These are phyloP conservation scores for Barnardius zonarius DNA, from an alignment of 2,113 vertebrate genomes.

Conservation along the genomic window DNA sequence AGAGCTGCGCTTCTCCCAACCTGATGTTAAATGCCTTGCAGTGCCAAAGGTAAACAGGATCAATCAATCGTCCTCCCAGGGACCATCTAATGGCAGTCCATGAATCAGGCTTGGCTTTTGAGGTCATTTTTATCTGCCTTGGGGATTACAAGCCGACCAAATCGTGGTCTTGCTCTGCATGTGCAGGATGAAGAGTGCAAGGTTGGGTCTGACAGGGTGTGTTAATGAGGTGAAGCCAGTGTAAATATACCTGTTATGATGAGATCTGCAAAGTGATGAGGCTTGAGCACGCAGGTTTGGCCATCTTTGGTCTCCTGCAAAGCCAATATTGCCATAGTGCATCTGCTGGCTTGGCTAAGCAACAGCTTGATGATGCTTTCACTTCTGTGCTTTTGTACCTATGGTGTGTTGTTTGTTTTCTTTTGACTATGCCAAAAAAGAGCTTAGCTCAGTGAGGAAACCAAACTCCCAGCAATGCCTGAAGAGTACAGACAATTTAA, in stretches of 20 bases:
- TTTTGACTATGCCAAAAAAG: neutral
- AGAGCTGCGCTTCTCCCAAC: slow-evolving; percentile 17
- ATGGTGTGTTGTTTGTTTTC: neutral
- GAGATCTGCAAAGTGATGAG: neutral
- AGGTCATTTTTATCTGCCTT: slow-evolving; percentile 19
- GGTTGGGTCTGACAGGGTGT: neutral
- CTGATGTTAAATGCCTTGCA: slow-evolving; percentile 31
- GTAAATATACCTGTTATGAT: slow-evolving; percentile 12
- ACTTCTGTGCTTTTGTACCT: neutral
- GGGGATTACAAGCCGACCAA: neutral
- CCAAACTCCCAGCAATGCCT: slow-evolving; percentile 17
- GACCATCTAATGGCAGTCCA: neutral
- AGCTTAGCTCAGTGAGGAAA: slow-evolving; percentile 26
- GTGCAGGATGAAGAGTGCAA: neutral
- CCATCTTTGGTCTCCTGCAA: neutral
- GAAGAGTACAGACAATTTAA: neutral
- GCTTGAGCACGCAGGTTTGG: neutral
- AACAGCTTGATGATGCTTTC: neutral
- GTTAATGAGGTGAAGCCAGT: slow-evolving; percentile 6
- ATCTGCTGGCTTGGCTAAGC: neutral
- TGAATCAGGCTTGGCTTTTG: neutral
- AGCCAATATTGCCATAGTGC: neutral
- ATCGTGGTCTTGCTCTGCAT: neutral
- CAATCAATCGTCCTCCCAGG: slow-evolving; percentile 18
- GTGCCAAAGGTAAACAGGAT: slow-evolving; percentile 42